Percentiles rank a stretch among this genome's conserved stretches.
These are phyloP conservation scores for Hippocampus mohnikei DNA, from an alignment of 2,113 vertebrate species.

Conservation along the genomic window DNA sequence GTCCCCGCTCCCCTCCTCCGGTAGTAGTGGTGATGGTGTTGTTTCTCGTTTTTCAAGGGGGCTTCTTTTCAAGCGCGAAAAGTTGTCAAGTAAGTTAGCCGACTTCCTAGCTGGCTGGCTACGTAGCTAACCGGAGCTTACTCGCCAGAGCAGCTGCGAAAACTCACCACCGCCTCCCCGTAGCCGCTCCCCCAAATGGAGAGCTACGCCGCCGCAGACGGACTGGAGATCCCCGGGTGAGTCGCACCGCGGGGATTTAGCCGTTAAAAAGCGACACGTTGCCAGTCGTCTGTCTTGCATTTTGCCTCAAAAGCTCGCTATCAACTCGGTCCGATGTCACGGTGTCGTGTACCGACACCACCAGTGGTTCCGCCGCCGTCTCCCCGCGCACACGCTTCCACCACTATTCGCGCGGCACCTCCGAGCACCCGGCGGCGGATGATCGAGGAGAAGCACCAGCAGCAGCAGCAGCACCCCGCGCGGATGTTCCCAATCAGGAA, in stretches of 20 bases:
- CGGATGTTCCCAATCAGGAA: constrained; percentile 36
- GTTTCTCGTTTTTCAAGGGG: background rate
- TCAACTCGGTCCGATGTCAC: background rate
- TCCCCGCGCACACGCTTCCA: constrained; percentile 15
- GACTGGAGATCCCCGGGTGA: background rate
- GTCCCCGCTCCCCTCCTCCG: background rate
- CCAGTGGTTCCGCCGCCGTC: background rate
- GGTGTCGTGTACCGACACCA: background rate
- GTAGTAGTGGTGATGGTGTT: background rate
- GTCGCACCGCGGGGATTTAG: background rate
- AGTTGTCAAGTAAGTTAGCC: background rate
- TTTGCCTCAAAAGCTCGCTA: background rate
- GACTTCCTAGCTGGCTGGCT: background rate
- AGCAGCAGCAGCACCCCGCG: constrained; percentile 13
- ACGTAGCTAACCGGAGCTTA: background rate
- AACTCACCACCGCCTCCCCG: background rate
- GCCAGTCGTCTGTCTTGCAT: background rate
- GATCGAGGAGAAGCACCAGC: constrained; percentile 24
- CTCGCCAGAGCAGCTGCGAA: background rate
- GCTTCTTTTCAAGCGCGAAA: background rate
- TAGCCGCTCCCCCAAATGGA: background rate
- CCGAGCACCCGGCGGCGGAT: constrained; percentile 23
- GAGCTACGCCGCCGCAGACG: background rate
- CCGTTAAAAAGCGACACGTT: background rate
- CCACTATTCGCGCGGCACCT: constrained; percentile 26